These are phyloP conservation scores for Triplophysa tibetana DNA, from an alignment of 2,113 vertebrate genomes.

Conservation along the genomic window DNA sequence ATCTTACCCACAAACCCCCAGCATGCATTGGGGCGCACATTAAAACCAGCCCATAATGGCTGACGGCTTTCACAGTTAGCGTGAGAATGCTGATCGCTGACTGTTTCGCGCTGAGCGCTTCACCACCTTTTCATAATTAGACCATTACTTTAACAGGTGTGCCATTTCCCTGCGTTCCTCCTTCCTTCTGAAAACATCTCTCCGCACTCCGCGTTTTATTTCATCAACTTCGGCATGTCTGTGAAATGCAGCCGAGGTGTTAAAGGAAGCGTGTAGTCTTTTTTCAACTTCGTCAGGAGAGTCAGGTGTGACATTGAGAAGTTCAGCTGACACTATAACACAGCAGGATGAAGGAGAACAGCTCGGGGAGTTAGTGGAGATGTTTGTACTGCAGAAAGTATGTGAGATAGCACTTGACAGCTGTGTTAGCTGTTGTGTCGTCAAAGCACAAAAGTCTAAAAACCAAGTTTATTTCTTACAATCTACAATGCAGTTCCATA, in stretches of 20 bases:
- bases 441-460: constrained; percentile 4
- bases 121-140: constrained; percentile 78
- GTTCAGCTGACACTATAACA: constrained; percentile 48
- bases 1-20: constrained; percentile 67
- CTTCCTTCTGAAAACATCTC: constrained; percentile 45
- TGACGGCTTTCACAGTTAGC: constrained; percentile 74
- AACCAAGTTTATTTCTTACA: background rate
- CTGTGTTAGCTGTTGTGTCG: constrained; percentile 12
- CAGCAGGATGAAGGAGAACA: constrained; percentile 39
- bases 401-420: constrained; percentile 23
- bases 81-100: constrained; percentile 72
- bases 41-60: constrained; percentile 71
- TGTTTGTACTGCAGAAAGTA: constrained; percentile 28
- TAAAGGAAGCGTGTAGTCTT: constrained; percentile 34
- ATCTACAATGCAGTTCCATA: background rate
- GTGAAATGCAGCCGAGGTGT: constrained; percentile 52
- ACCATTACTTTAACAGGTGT: constrained; percentile 75
- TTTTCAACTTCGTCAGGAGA: constrained; percentile 38
- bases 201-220: constrained; percentile 64
- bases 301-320: constrained; percentile 43
- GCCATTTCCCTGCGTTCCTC: constrained; percentile 59
- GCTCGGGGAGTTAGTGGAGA: constrained; percentile 12
- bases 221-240: constrained; percentile 58
- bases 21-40: constrained; percentile 62
- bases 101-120: constrained; percentile 66